These are phyloP conservation scores for Platichthys flesus DNA, from an alignment of 2,113 vertebrate species.

Conservation along the genomic window DNA sequence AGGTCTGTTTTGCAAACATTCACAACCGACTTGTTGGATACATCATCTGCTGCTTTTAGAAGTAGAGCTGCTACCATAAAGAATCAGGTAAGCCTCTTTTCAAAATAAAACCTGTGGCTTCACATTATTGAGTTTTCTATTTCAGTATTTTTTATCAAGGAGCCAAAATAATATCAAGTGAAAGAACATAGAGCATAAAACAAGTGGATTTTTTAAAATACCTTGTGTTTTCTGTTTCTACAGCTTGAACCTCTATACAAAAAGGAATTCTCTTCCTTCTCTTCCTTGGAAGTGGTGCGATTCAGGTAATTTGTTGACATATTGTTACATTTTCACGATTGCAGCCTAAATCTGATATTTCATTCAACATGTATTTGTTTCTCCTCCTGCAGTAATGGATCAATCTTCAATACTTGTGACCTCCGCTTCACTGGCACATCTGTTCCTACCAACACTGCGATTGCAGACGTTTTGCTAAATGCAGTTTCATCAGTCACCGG, in stretches of 20 bases:
- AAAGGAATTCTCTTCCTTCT: conserved; percentile 8
- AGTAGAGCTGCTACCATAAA: conserved; percentile 3
- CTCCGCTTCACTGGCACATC: neutral
- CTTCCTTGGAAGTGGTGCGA: neutral
- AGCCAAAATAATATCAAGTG: neutral
- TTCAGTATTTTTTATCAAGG: neutral
- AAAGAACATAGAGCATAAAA: neutral
- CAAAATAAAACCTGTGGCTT: neutral
- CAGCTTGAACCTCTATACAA: conserved; percentile 33
- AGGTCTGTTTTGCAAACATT: conserved; percentile 7
- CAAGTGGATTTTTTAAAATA: neutral
- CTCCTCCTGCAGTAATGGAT: conserved; percentile 53
- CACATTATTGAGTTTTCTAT: neutral
- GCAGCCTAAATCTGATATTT: neutral
- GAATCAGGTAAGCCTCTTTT: neutral
- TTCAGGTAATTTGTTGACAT: conserved; percentile 34
- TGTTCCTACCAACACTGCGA: conserved; percentile 24
- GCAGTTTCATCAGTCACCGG: conserved; percentile 21
- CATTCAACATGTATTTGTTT: neutral
- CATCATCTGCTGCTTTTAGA: neutral
- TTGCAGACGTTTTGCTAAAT: conserved; percentile 24
- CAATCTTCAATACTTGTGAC: conserved; percentile 27
- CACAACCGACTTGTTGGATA: conserved; percentile 9
- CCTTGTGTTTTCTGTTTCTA: neutral
- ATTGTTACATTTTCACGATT: neutral